Conservation (phyloP, 2,888 invertebrate genomes). For the Entomobrya proxima region DNA sequence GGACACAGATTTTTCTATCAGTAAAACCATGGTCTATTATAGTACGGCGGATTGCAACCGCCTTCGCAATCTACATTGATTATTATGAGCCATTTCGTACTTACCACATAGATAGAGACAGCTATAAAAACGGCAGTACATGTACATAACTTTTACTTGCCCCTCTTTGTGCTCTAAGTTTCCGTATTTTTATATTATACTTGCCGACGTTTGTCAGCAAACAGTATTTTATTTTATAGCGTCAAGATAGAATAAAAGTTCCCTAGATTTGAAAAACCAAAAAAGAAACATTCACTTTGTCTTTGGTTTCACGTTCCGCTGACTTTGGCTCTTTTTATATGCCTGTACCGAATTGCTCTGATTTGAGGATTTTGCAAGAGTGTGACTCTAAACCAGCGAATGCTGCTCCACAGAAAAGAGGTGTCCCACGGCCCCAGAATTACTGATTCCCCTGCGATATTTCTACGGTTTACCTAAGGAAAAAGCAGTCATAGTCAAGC, state of each 20-base stretch:
- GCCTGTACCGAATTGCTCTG: no score
- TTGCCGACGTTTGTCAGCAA: not conserved
- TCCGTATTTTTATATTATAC: not conserved
- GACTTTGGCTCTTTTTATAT: no score
- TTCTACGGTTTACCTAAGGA: no score
- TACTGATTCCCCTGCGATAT: no score
- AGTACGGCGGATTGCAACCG: not conserved
- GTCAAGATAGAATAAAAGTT: not conserved
- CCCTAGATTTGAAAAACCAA: not conserved
- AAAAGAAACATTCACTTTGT: no score
- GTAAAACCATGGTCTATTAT: not conserved
- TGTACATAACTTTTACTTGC: not conserved
- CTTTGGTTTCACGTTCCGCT: no score
- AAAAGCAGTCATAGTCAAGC: not conserved
- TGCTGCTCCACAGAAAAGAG: no score
- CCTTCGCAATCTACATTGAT: constrained; percentile 3
- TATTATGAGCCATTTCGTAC: constrained; percentile 41
- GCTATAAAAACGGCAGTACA: not conserved
- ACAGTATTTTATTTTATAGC: constrained; percentile 26
- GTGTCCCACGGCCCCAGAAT: no score
- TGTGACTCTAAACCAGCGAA: no score
- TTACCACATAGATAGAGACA: not conserved
- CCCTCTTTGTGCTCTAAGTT: not conserved
- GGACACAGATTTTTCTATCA: not conserved
- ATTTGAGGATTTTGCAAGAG: no score